Evolutionary conservation across 2,113 vertebrate species (phyloP).

Genomic region (Amphilophus citrinellus): DNA sequence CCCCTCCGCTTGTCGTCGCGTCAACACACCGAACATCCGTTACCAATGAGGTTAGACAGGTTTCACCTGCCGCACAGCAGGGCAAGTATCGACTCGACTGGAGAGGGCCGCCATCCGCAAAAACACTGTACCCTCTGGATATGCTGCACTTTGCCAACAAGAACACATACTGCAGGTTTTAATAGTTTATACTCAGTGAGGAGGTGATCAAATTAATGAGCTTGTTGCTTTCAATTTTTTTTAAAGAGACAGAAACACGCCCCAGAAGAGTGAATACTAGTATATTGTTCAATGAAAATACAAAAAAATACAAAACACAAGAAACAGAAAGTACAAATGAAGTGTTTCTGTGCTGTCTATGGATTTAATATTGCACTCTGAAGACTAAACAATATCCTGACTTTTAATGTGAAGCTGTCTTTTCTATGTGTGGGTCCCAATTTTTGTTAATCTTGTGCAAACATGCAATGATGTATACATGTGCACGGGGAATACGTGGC

Average conservation of each 20-base stretch:
- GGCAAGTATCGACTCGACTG: slow-evolving; percentile 67
- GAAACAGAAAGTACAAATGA: not conserved
- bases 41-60: slow-evolving; percentile 70
- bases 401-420: not conserved
- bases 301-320: not conserved
- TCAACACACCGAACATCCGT: slow-evolving; percentile 38
- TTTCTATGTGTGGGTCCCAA: not conserved
- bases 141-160: not conserved
- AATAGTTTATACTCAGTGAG: not conserved
- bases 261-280: fast-evolving
- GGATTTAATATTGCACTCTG: not conserved
- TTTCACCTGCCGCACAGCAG: slow-evolving; percentile 71
- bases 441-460: not conserved
- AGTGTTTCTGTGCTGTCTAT: not conserved
- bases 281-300: not conserved
- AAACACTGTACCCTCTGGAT: slow-evolving; percentile 53
- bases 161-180: slow-evolving; percentile 21
- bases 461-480: not conserved
- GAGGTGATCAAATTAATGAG: not conserved
- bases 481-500: not conserved
- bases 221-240: not conserved
- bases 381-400: not conserved
- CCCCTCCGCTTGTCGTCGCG: not conserved
- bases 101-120: not conserved
- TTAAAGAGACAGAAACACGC: not conserved